Evolutionary conservation across 2,113 vertebrate species (phyloP), one percentile per base, ranked within the genome.

Genomic region (Ceyx melanurus): DNA sequence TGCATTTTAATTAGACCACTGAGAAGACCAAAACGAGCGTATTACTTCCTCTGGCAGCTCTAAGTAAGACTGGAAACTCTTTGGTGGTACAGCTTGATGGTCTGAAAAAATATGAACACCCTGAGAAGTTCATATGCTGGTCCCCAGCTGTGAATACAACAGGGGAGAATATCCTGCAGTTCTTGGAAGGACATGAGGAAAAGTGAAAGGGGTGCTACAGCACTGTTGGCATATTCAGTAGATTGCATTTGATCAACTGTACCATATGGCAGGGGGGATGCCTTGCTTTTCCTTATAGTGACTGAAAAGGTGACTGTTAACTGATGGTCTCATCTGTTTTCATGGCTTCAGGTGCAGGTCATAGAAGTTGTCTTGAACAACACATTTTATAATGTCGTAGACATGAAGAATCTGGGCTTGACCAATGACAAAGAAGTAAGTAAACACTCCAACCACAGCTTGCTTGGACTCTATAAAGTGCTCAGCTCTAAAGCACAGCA

Each of bases 291-390:
- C 43, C 57, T 61, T 50, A 45, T 6, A n/a, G 14, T 2, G 11
- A 89, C 13, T 62, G 51, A n/a, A 33, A 86, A 64, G 40, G 8
- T 70, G 48, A 23, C n/a, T 46, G 45, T 19, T 50, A 12, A 50
- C 48, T 68, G 74, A 83, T 65, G 37, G 29, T 94, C 58, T 89
- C 76, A 61, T 20, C 6, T 17, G 12, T 66, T 96, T 57, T 91
- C 86, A 35, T 87, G 82, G 21, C 98, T 97, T 86, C 95, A 99
- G 99, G 98, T 99, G 66, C 98, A 99, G 65, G 97, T 99, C 81
- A 98, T 99, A 86, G 99, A 99, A 97, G 97, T 98, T 4, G 90
- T 98, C 62, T 98, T 99, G 97, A 99, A 99, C 33, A 99, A 99
- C 95, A 98, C 97, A 62, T 99, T 99, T 91, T 99, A 99, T 94